phyloP scores from a whole-genome alignment of 2,888 invertebrate genomes.

The Amphipoea lucens region DNA sequence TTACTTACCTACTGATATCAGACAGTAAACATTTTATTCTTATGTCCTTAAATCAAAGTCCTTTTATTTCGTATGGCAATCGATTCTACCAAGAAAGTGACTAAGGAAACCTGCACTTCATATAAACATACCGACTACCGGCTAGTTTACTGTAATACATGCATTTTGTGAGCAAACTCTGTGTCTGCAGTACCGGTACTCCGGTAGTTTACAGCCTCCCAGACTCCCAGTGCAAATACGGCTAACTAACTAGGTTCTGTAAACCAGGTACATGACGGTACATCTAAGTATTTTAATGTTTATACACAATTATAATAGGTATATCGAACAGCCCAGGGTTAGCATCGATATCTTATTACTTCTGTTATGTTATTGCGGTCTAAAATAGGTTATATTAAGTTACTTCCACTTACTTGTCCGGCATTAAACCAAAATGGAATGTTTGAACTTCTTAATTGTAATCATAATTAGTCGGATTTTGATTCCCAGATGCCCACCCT shows the following conservation, averaged over 20 bases:
- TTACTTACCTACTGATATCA: background rate
- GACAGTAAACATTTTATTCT: background rate
- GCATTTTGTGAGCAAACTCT: constrained; percentile 40
- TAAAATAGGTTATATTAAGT: constrained; percentile 53
- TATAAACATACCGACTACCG: constrained; percentile 3
- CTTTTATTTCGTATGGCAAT: background rate
- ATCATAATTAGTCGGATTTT: constrained; percentile 40
- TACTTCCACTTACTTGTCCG: constrained; percentile 44
- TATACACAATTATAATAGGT: constrained; percentile 17
- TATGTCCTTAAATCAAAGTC: background rate
- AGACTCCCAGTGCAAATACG: constrained; percentile 20
- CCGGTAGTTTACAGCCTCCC: constrained; percentile 27
- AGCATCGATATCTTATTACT: constrained; percentile 46
- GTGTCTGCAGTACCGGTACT: constrained; percentile 43
- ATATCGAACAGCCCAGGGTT: constrained; percentile 19
- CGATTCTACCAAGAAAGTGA: background rate
- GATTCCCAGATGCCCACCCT: constrained; percentile 24
- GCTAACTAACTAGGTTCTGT: constrained; percentile 16
- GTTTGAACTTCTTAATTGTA: constrained; percentile 43
- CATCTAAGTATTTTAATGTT: constrained; percentile 39
- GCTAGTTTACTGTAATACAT: constrained; percentile 38
- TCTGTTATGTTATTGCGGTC: constrained; percentile 46
- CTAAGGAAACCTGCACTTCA: constrained; percentile 11
- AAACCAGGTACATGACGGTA: constrained; percentile 5
- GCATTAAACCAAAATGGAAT: constrained; percentile 39